Evolutionary conservation across 2,797 vertebrate species (phyloP).

Genomic region (Anniella stebbinsi): DNA sequence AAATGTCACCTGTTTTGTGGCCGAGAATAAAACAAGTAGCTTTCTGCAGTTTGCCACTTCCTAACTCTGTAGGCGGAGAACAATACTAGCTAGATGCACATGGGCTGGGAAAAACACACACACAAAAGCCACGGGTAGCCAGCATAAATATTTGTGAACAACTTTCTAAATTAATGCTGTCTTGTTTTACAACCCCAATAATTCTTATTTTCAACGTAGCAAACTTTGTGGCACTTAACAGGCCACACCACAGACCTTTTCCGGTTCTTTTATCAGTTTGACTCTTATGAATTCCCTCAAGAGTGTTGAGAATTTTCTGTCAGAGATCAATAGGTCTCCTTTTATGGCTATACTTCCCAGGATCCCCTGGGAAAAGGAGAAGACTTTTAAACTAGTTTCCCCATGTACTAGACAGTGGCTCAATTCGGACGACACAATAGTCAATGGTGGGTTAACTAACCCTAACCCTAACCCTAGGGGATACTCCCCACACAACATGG

Average conservation of each 20-base stretch:
- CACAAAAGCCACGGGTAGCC: background rate
- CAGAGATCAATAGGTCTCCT: background rate
- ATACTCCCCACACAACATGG: too few species aligned
- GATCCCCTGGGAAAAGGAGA: background rate
- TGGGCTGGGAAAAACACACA: background rate
- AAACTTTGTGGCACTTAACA: background rate
- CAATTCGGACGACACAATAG: too few species aligned
- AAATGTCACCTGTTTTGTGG: slow-evolving; percentile 3
- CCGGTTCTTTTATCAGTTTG: background rate
- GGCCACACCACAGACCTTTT: too few species aligned
- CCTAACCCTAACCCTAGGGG: too few species aligned
- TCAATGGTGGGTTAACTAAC: too few species aligned
- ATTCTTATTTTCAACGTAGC: background rate
- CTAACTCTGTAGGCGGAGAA: background rate
- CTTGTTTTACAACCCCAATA: background rate
- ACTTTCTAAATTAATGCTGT: background rate
- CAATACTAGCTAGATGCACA: background rate
- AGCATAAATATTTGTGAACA: background rate
- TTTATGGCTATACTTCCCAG: background rate
- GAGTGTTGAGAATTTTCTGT: background rate
- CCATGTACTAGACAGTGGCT: background rate
- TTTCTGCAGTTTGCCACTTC: slow-evolving; percentile 14
- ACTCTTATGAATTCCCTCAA: background rate
- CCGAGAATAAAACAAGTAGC: background rate
- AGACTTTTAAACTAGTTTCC: background rate